Base-by-base conservation (phyloP, 64 coral and sea anemone species). In the Porites lutea region DNA sequence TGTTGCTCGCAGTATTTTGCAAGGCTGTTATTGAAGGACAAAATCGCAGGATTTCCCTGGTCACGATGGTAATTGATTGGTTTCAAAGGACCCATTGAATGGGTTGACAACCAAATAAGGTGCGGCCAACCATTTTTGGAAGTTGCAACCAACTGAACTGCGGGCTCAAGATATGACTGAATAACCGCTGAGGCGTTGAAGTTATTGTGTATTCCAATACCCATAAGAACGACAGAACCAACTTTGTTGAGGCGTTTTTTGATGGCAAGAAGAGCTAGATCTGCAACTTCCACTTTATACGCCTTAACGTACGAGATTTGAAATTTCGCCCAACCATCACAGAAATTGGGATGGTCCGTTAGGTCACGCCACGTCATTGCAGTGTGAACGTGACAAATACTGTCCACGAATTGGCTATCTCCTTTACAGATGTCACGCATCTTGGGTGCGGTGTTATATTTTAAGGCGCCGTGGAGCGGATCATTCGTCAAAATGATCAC, bases 351-450 rank as follows among this genome's bases (percentile, higher is more conserved):
- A 14, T 94, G 79, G 51, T 69, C 59, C 13, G 78, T 74, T 8
- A 90, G 47, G 49, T 94, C 88, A 43, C 89, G 57, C 67, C 95
- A 93, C 43, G 67, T 73, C 95, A 97, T 97, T 8, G 83, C 82
- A 3, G 87, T 94, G 19, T 88, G 69, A 9, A 90, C 92, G 65
- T 97, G 95, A 48, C 95, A 97, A 59, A 97, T 97, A 59, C 92
- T 93, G 20, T 97, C 95, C 15, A 91, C 90, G 62, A 97, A 97
- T 21, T 97, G 95, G 48, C 86, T 97, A 62, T 97, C 92, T 11
- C 95, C 88, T n/a, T 83, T 37, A 27, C 95, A 97, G 2, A 97
- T 51, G 23, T 74, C 58, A 60, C 78, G 82, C 18, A 79, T 91
- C 75, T 75, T 77, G 19, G 63, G 52, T 14, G 88, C 76, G 10